A percentile compares a stretch with the other conserved stretches of the same genome.
These are phyloP conservation scores for Diploscapter pachys DNA, from an alignment of 1,140 invertebrate genomes.

Conservation along the genomic window DNA sequence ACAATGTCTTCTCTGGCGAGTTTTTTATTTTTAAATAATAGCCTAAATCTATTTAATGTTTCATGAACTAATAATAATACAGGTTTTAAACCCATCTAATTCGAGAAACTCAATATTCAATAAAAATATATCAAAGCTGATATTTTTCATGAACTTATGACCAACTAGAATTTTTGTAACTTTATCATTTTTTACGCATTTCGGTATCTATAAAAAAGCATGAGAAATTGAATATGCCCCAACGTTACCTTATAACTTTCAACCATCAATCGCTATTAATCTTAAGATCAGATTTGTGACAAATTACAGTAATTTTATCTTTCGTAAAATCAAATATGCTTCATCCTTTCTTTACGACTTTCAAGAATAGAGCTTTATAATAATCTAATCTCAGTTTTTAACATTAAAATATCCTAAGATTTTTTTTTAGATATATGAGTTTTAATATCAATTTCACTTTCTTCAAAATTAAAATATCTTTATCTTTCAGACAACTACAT, in stretches of 20 bases:
- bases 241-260: too few relatives aligned
- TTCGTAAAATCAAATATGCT: slow-evolving; percentile 1
- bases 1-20: slow-evolving; percentile 89
- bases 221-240: too few relatives aligned
- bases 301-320: too few relatives aligned
- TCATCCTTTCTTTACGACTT: slow-evolving; percentile 7
- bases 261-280: too few relatives aligned
- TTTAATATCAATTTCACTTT: neutral
- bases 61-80: too few relatives aligned
- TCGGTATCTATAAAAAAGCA: too few relatives aligned
- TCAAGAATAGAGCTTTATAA: slow-evolving; percentile 5
- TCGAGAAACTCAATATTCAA: neutral
- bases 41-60: too few relatives aligned
- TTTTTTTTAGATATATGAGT: slow-evolving; percentile 15
- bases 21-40: slow-evolving; percentile 65
- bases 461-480: slow-evolving; percentile 22
- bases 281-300: too few relatives aligned
- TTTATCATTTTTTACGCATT: too few relatives aligned
- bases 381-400: neutral
- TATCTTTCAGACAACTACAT: slow-evolving; percentile 78
- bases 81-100: too few relatives aligned
- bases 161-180: too few relatives aligned
- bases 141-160: neutral
- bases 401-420: slow-evolving; percentile 16
- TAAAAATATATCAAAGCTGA: neutral